Base-by-base conservation (phyloP, 2,797 vertebrate genomes). In the Danio kyathit region DNA sequence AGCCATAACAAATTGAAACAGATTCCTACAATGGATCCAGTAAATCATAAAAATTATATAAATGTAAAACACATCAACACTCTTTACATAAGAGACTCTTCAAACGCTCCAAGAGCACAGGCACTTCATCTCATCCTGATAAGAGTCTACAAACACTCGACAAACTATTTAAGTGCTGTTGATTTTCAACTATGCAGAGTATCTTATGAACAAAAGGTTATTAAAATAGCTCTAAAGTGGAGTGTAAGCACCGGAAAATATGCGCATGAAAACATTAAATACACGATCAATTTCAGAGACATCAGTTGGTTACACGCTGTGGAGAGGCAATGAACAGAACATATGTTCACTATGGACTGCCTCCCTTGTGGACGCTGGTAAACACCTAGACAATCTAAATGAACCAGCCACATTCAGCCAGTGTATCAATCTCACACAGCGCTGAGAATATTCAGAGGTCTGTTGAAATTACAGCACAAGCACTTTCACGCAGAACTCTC, bases 81-180 rank as follows among this genome's bases (percentile, higher is more conserved):
- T 72, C 70, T 80, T 79, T 52, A 88, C 65, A 77, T 81, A 85
- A 88, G 67, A 80, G 83, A 81, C 80, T 74, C 79, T 76, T 79
- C 78, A 86, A 80, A 83, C 21, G 41, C 56, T 74, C 21, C 59
- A 70, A 40, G 43, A 51, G 70, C 52, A 51, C 56, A 75, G 48
- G 59, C 57, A 76, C 64, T 60, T 51, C 56, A 40, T 74, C 44
- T 44, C 46, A 43, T 74, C 57, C 38, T 21, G 76, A 86, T 83
- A 83, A 80, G 81, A 82, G 16, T 83, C 51, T 44, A 75, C 82
- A 63, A 86, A 74, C 82, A 76, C 76, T 74, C 17, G 48, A 41
- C 57, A 76, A 76, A 86, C 85, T 79, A 81, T 67, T 80, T 65
- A 71, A 74, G 66, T 51, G 54, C 56, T 78, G 69, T 56, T 81